These are phyloP conservation scores for Orientallactaga sibirica DNA, from an alignment of 2,797 vertebrate genomes.

Conservation along the genomic window DNA sequence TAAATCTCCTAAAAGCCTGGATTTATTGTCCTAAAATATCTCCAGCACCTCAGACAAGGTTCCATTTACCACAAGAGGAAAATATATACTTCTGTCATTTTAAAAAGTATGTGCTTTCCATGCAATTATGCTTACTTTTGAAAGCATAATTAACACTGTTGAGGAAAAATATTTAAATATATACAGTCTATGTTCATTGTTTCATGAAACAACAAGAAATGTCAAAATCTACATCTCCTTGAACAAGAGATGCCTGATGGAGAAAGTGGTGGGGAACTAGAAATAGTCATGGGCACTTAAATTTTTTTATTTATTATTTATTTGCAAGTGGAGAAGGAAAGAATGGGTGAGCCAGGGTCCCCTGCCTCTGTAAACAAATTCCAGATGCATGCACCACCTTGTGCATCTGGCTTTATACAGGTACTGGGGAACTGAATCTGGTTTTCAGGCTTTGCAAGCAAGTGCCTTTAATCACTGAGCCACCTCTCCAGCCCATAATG, in stretches of 20 bases:
- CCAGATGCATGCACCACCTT: too few relatives aligned
- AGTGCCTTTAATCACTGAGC: too few relatives aligned
- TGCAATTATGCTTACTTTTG: background rate
- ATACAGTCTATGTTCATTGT: background rate
- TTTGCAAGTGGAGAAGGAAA: too few relatives aligned
- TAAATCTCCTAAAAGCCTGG: background rate
- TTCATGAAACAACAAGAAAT: slow-evolving; percentile 36
- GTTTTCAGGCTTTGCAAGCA: too few relatives aligned
- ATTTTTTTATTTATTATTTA: background rate
- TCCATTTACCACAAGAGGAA: background rate
- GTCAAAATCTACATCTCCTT: background rate
- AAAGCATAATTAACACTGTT: slow-evolving; percentile 48
- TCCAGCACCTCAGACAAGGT: background rate
- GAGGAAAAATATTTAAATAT: slow-evolving; percentile 26
- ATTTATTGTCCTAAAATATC: background rate
- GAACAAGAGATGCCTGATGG: background rate
- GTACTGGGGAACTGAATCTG: too few relatives aligned
- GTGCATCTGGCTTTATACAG: too few relatives aligned
- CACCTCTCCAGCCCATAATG: too few relatives aligned
- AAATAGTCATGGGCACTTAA: background rate
- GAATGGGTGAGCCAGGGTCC: too few relatives aligned
- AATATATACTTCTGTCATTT: background rate
- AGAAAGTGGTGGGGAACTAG: background rate
- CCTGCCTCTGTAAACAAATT: too few relatives aligned
- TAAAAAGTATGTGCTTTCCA: background rate